Evolutionary conservation across 2,888 invertebrate genomes (phyloP), one percentile per base, ranked within the genome.

Genomic region (Drosophila atripex): DNA sequence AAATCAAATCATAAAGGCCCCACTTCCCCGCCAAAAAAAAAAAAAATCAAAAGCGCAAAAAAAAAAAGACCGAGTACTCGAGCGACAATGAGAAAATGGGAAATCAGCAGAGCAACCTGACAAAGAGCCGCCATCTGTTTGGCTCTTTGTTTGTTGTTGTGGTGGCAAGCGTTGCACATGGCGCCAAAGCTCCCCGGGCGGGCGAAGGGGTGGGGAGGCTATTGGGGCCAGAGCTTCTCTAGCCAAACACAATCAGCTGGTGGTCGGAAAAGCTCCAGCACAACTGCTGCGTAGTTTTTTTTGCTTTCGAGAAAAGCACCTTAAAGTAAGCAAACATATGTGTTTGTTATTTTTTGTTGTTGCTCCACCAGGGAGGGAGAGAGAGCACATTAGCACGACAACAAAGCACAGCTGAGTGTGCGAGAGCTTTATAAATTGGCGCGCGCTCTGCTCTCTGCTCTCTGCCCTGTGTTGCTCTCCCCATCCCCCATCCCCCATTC

Each of bases 301-400:
- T 54, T 60, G 28, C 39, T 45, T 16, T 47, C 39, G 12, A 38
- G 28, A 23, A 39, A 61, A 61, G 63, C 60, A 47, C 54, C 57
- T 49, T 70, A 87, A 71, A 58, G 74, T 82, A 87, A 87, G 76
- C 83, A 82, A 82, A 79, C 82, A 82, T 71, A 66, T 88, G 88
- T 43, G 66, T 68, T 63, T 86, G 87, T 9, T 64, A 41, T 38
- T 59, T 65, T 50, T 63, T 63, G 43, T 63, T 52, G 7, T 64
- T 39, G 7, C 39, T 18, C 43, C 12, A 35, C 35, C 35, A 35
- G n/a, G 28, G 14, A 11, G 25, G 6, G 25, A 25, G 38, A 35
- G 7, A 28, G 49, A 18, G 11, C n/a, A 38, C 38, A 64, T 46
- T 32, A n/a, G 51, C 39, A 43, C 41, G 52, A 61, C 73, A 63